Percentiles rank a stretch among this genome's conserved stretches.
Conservation (phyloP, 2,888 invertebrate species). For the Pheosia tremula region DNA sequence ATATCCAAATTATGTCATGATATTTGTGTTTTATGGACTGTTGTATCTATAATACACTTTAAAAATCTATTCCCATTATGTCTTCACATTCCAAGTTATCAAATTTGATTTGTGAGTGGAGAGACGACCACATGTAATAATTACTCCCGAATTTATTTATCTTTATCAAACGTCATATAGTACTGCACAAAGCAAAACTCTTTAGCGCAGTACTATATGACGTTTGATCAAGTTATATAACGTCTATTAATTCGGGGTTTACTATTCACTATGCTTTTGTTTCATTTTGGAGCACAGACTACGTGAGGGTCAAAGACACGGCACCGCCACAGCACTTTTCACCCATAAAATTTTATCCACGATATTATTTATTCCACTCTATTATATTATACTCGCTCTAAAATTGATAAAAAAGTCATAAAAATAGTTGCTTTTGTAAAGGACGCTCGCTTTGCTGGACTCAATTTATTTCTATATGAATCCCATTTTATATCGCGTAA, state of each 20-base stretch:
- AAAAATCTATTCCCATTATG: background rate
- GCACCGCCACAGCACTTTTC: background rate
- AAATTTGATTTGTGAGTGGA: background rate
- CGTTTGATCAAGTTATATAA: too few relatives aligned
- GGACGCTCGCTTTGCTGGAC: conserved; percentile 27
- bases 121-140: background rate
- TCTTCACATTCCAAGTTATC: background rate
- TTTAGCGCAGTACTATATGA: too few relatives aligned
- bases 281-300: conserved; percentile 1
- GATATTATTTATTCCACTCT: conserved; percentile 11
- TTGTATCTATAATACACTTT: too few relatives aligned
- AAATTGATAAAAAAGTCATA: conserved; percentile 18
- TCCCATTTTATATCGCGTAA: conserved; percentile 56
- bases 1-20: too few relatives aligned
- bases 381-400: background rate
- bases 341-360: conserved; percentile 15
- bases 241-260: too few relatives aligned
- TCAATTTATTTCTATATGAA: conserved; percentile 48
- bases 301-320: background rate
- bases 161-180: too few relatives aligned
- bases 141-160: background rate
- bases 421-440: conserved; percentile 12
- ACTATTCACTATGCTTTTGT: background rate
- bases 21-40: too few relatives aligned
- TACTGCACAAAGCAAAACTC: too few relatives aligned